These are phyloP conservation scores for Hirtodrosophila trivittata DNA, from an alignment of 2,888 invertebrate species.

Conservation along the genomic window DNA sequence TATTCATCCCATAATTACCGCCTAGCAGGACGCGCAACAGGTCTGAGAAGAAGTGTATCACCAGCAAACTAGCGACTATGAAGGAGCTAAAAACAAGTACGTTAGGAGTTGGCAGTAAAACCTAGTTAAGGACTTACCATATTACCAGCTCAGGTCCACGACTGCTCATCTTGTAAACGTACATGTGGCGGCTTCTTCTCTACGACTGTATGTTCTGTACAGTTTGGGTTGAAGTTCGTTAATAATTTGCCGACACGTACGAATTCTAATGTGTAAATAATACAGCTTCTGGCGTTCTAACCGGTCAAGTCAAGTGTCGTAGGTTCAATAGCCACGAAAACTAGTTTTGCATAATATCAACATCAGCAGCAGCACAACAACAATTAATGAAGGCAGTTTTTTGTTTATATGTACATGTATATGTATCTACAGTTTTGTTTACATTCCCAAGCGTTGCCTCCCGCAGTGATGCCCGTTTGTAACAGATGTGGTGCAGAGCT, in stretches of 20 bases:
- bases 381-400: constrained; percentile 18
- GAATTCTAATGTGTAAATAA: constrained; percentile 25
- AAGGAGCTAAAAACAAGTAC: constrained; percentile 61
- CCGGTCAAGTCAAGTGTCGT: constrained; percentile 68
- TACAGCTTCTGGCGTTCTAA: constrained; percentile 37
- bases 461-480: neutral
- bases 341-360: constrained; percentile 64
- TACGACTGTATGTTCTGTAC: constrained; percentile 1
- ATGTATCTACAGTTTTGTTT: constrained; percentile 23
- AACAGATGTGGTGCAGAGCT: constrained; percentile 4
- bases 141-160: constrained; percentile 83
- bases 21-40: constrained; percentile 82
- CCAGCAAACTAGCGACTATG: constrained; percentile 75
- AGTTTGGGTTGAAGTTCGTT: constrained; percentile 23
- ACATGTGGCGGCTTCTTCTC: constrained; percentile 41
- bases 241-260: constrained; percentile 30
- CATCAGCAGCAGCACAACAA: constrained; percentile 28
- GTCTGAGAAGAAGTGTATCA: constrained; percentile 82
- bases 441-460: constrained; percentile 12
- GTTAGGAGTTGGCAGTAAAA: neutral
- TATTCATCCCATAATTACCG: constrained; percentile 73
- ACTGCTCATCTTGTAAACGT: constrained; percentile 77
- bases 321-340: constrained; percentile 68
- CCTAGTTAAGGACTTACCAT: constrained; percentile 62
- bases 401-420: constrained; percentile 20